Conservation (phyloP, 2,888 invertebrate genomes). For the Leptothorax acervorum region DNA sequence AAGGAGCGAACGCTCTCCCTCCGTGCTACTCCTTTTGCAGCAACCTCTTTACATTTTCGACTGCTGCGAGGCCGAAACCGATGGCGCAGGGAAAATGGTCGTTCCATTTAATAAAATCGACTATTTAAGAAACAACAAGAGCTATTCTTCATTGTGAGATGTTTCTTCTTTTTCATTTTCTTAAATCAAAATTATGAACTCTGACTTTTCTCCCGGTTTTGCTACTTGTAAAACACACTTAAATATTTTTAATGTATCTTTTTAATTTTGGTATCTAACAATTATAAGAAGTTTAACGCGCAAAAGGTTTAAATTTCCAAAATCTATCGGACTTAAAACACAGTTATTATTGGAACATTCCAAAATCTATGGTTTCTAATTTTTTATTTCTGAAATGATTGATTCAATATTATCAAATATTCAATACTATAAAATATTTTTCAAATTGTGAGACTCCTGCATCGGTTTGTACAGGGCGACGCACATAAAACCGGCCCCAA, state of each 20-base stretch:
- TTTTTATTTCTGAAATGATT: neutral
- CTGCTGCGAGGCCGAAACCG: neutral
- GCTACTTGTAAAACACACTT: neutral
- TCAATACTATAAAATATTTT: neutral
- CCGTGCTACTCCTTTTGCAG: neutral
- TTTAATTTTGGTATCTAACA: neutral
- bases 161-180: neutral
- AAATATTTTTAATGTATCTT: neutral
- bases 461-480: too few species aligned
- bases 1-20: conserved; percentile 16
- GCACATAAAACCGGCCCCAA: too few species aligned
- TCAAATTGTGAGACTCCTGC: neutral
- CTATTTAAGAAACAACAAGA: neutral
- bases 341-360: too few species aligned
- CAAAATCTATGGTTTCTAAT: too few species aligned
- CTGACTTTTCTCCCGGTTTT: neutral
- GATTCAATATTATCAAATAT: neutral
- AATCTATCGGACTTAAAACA: neutral
- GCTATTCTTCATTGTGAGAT: neutral
- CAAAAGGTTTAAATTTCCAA: neutral
- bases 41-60: conserved; percentile 1
- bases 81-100: neutral
- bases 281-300: neutral
- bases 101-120: neutral
- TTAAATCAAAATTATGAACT: neutral